Percentiles rank a stretch among this genome's conserved stretches.
Conservation (phyloP, 2,113 vertebrate species). For the Glaucidium brasilianum region DNA sequence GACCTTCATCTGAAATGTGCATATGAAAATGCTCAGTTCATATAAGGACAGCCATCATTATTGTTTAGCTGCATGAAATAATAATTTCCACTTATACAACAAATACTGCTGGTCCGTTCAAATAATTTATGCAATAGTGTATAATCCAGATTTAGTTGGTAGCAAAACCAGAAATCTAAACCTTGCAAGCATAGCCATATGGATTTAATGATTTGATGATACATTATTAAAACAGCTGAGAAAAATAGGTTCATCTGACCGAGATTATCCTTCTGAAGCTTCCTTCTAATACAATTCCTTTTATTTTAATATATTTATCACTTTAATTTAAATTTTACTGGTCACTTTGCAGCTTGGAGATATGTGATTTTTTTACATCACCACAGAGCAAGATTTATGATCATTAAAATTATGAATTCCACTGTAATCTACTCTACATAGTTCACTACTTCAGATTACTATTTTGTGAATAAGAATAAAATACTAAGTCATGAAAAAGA, state of each 20-base stretch:
- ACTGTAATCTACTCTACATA: neutral
- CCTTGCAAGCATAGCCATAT: neutral
- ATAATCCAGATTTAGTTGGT: neutral
- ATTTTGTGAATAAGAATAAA: neutral
- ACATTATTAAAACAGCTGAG: neutral
- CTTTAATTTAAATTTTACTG: neutral
- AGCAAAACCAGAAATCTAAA: neutral
- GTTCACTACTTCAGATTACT: neutral
- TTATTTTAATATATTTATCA: neutral
- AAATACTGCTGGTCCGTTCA: neutral
- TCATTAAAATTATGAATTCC: neutral
- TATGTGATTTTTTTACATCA: neutral
- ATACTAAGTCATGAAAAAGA: neutral
- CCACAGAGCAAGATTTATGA: neutral
- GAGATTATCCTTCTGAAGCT: neutral
- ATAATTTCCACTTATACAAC: neutral
- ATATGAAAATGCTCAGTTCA: neutral
- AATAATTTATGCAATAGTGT: neutral
- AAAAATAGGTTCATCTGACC: neutral
- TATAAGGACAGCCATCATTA: neutral
- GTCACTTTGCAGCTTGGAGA: neutral
- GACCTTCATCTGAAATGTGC: conserved; percentile 6
- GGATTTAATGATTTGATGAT: neutral
- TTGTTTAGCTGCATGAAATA: neutral
- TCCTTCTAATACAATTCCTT: neutral